phyloP scores from a whole-genome alignment of 2,888 invertebrate genomes.

The Vanessa cardui region DNA sequence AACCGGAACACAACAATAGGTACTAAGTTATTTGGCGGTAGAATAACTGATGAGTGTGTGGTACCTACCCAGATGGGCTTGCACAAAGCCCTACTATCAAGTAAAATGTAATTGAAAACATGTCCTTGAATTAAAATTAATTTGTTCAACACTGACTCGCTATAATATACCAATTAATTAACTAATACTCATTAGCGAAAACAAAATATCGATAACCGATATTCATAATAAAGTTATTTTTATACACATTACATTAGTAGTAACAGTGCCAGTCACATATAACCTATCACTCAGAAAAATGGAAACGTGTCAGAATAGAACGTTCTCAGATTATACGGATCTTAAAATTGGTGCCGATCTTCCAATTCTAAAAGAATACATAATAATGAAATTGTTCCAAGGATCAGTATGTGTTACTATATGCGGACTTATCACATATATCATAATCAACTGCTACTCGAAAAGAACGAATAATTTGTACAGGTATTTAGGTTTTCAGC shows the following conservation, averaged over 20 bases:
- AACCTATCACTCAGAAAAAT: neutral
- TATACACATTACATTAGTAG: neutral
- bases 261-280: neutral
- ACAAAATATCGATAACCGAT: neutral
- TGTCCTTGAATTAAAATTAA: neutral
- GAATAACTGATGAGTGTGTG: no score
- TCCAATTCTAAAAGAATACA: neutral
- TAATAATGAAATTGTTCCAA: neutral
- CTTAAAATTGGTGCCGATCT: neutral
- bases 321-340: neutral
- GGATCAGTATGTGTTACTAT: neutral
- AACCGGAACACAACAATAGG: no score
- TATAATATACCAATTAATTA: constrained; percentile 1
- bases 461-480: neutral
- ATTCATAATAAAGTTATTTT: neutral
- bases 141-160: neutral
- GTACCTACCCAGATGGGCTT: no score
- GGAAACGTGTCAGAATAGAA: neutral
- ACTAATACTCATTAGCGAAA: neutral
- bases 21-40: no score
- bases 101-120: no score
- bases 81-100: no score
- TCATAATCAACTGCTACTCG: neutral
- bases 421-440: neutral
- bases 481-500: constrained; percentile 12